phyloP scores from a whole-genome alignment of 2,888 invertebrate species.

The Pseudococcus viburni region DNA sequence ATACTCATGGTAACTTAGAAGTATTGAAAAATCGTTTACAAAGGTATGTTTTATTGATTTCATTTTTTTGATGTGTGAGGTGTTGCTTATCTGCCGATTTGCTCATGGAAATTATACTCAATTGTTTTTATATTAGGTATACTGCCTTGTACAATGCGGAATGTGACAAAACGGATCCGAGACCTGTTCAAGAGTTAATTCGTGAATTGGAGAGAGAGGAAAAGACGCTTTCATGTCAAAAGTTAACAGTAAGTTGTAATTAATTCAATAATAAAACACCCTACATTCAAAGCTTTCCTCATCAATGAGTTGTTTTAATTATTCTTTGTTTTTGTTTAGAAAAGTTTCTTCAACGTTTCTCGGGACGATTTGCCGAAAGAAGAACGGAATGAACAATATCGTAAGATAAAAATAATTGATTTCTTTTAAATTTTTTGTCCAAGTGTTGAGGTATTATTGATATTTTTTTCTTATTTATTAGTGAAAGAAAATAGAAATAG shows the following conservation, averaged over 20 bases:
- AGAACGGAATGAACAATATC: slow-evolving; percentile 71
- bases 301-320: too few relatives aligned
- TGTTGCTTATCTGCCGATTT: neutral
- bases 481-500: slow-evolving; percentile 71
- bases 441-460: slow-evolving; percentile 69
- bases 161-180: slow-evolving; percentile 73
- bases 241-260: slow-evolving; percentile 49
- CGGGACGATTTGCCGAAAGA: slow-evolving; percentile 72
- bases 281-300: too few relatives aligned
- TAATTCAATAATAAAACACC: slow-evolving; percentile 49
- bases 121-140: slow-evolving; percentile 69
- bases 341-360: slow-evolving; percentile 69
- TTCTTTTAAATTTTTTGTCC: neutral
- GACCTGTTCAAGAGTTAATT: slow-evolving; percentile 71
- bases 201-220: slow-evolving; percentile 72
- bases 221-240: slow-evolving; percentile 69
- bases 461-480: neutral
- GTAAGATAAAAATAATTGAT: neutral
- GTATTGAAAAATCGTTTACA: slow-evolving; percentile 69
- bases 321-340: slow-evolving; percentile 4
- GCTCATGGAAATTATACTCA: neutral
- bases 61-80: neutral
- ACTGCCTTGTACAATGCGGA: slow-evolving; percentile 72
- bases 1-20: slow-evolving; percentile 72
- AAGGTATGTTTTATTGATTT: slow-evolving; percentile 17